phyloP scores from a whole-genome alignment of 2,888 invertebrate species.

The Mythimna pallens region DNA sequence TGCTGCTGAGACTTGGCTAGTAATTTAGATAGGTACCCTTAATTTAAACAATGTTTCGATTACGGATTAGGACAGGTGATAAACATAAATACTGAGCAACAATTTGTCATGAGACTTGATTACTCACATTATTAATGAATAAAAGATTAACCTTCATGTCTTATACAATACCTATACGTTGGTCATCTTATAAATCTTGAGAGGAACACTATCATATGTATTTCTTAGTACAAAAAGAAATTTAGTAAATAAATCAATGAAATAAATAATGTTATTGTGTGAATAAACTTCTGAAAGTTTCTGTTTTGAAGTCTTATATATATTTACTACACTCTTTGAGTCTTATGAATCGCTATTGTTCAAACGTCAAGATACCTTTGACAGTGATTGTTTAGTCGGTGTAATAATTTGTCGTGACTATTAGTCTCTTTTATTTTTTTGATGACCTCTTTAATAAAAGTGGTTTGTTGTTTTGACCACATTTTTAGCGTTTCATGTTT shows the following conservation, averaged over 20 bases:
- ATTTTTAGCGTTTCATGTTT: background rate
- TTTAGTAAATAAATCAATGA: background rate
- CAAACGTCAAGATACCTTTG: conserved; percentile 8
- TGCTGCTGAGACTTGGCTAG: conserved; percentile 21
- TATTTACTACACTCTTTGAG: no score
- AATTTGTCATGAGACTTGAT: conserved; percentile 54
- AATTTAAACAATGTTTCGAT: conserved; percentile 19
- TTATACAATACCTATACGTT: background rate
- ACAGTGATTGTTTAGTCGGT: background rate
- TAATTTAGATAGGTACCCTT: background rate
- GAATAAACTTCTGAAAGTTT: conserved; percentile 5
- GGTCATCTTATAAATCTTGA: conserved; percentile 20
- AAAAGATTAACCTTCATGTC: conserved; percentile 17
- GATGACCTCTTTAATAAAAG: background rate
- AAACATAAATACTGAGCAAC: conserved; percentile 50
- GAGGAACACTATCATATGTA: background rate
- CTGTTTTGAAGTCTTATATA: background rate
- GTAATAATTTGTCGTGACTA: conserved; percentile 14
- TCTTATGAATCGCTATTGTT: conserved; percentile 4
- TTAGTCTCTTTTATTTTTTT: background rate
- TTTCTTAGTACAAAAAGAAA: background rate
- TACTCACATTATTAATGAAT: conserved; percentile 45
- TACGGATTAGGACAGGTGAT: conserved; percentile 47
- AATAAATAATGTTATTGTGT: conserved; percentile 21
- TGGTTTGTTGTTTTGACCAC: background rate